These are phyloP conservation scores for Naso thynnoides DNA, from an alignment of 2,797 vertebrate species.

Conservation along the genomic window DNA sequence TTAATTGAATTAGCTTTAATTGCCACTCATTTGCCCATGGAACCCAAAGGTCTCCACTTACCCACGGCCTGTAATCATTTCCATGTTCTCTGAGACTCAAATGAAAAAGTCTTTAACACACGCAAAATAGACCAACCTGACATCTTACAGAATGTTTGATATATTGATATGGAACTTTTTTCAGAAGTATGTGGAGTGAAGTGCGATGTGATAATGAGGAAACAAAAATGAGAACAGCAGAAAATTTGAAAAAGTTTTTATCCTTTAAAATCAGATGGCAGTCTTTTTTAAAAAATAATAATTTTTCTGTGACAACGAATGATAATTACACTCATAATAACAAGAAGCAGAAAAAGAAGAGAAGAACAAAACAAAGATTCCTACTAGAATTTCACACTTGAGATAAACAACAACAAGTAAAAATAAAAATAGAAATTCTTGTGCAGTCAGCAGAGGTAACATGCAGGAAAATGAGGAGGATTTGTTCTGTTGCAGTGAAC, in stretches of 20 bases:
- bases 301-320: not conserved
- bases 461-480: not conserved
- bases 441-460: not conserved
- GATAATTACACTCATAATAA: not conserved
- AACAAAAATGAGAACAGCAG: not conserved
- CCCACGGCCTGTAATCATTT: conserved; percentile 68
- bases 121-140: conserved; percentile 9
- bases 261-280: not conserved
- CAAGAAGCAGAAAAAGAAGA: not conserved
- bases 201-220: not conserved
- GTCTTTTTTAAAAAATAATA: not conserved
- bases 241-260: conserved; percentile 3
- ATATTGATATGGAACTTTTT: conserved; percentile 7
- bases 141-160: not conserved
- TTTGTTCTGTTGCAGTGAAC: not conserved
- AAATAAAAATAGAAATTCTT: too few relatives aligned
- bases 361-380: too few relatives aligned
- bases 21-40: conserved; percentile 53
- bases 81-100: conserved; percentile 60
- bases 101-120: conserved; percentile 19
- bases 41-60: conserved; percentile 63
- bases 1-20: conserved; percentile 76
- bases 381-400: not conserved
- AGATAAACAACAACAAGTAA: not conserved
- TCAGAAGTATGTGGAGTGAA: not conserved